Evolutionary conservation across 2,113 vertebrate genomes (phyloP), one percentile per base, ranked within the genome.

Genomic region (Pungitius pungitius): DNA sequence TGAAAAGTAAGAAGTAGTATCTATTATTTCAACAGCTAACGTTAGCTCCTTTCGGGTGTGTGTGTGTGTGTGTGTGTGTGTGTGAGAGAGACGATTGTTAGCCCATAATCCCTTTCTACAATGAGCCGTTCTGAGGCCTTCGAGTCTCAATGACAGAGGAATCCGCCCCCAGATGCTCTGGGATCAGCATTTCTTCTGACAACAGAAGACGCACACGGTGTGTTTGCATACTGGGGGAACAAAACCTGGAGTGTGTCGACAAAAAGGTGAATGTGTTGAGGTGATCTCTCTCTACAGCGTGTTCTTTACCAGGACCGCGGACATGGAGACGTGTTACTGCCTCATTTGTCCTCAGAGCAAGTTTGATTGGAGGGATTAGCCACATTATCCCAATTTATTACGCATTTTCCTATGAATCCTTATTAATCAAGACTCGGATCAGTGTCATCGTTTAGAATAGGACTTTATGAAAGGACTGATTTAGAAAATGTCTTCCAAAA

Each of bases 91-190:
- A 26, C 30, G 17, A 87, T 78, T 82, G 86, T 87, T 79, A 42
- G 72, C 42, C 59, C 47, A 47, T 91, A 91, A 91, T 90, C 88
- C 89, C 80, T 81, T 60, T 65, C 60, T 71, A 88, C 89, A 86
- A 88, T 88, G 84, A 88, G 75, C 45, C 56, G 43, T 43, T 71
- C 56, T 75, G 80, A 37, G 69, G 68, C 66, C 69, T 83, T 87
- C 58, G 8, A 42, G 78, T 83, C 81, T 88, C 78, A 81, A 85
- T 85, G 83, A 87, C 85, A 84, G 80, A 87, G 88, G 87, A 92
- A 92, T 89, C 85, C 37, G 57, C 75, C 42, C 58, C 8, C 74
- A 80, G 86, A 87, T 79, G 77, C 66, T 49, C 78, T 90, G 86
- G 71, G n/a, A 86, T 87, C 86, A 90, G 85, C 85, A 82, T 42